Conservation (phyloP, 2,888 invertebrate genomes). For the Listrodromus nycthemerus region DNA sequence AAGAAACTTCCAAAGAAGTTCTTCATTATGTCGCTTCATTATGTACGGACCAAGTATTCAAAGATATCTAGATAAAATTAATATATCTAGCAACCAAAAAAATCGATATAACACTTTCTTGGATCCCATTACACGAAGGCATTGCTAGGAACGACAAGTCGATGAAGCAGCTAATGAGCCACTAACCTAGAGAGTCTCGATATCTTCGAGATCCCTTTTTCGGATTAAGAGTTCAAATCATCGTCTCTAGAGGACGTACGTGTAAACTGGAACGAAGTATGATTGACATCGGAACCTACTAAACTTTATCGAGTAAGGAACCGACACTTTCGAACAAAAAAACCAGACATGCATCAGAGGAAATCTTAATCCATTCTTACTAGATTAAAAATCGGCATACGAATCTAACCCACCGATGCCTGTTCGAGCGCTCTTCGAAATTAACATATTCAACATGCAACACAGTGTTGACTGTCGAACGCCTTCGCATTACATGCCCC, state of each 20-base stretch:
- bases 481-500: background rate
- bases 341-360: background rate
- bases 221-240: background rate
- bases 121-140: background rate
- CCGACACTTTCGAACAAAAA: background rate
- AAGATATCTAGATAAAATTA: background rate
- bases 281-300: background rate
- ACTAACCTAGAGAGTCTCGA: too few species aligned
- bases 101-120: background rate
- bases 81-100: background rate
- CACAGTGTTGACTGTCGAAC: background rate
- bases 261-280: constrained; percentile 6
- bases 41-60: too few species aligned
- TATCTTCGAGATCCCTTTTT: background rate
- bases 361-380: constrained; percentile 18
- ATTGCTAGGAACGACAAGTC: background rate
- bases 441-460: background rate
- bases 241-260: background rate
- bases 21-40: background rate
- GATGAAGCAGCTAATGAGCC: background rate
- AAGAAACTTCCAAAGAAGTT: constrained; percentile 1
- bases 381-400: constrained; percentile 25
- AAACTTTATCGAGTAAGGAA: constrained; percentile 1
- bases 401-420: background rate
- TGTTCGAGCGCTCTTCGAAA: background rate